Evolutionary conservation across 2,888 invertebrate genomes (phyloP).

Genomic region (Trissoscelio sp.): DNA sequence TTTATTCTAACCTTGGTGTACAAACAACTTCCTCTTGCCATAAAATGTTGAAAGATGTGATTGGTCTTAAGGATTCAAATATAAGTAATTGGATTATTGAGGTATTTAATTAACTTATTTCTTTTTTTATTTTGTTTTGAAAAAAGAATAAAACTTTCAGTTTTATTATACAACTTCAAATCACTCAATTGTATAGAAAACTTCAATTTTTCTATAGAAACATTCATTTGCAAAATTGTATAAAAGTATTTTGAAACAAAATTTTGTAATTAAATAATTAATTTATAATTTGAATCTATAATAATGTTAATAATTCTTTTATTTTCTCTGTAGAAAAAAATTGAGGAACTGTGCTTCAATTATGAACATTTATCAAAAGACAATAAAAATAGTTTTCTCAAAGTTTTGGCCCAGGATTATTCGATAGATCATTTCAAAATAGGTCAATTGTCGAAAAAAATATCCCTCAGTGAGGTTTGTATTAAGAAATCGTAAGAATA

Average conservation of each 20-base stretch:
- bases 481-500: too few species aligned
- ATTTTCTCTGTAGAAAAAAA: slow-evolving; percentile 80
- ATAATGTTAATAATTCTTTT: neutral
- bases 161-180: too few species aligned
- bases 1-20: slow-evolving; percentile 42
- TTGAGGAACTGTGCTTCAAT: slow-evolving; percentile 79
- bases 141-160: too few species aligned
- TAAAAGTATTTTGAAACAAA: neutral
- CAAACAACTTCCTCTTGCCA: slow-evolving; percentile 51
- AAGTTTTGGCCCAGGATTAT: slow-evolving; percentile 82
- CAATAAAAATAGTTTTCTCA: slow-evolving; percentile 81
- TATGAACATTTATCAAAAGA: slow-evolving; percentile 78
- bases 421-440: slow-evolving; percentile 83
- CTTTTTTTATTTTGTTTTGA: too few species aligned
- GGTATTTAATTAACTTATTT: slow-evolving; percentile 74
- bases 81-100: slow-evolving; percentile 82
- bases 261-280: neutral
- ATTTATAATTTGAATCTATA: too few species aligned
- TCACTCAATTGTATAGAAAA: too few species aligned
- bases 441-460: slow-evolving; percentile 79
- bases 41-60: slow-evolving; percentile 78
- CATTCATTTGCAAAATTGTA: too few species aligned
- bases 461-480: slow-evolving; percentile 77
- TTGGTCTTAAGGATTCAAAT: slow-evolving; percentile 78
- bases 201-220: too few species aligned